Conservation (phyloP, 2,888 invertebrate genomes). For the Drosophila austrosaltans region DNA sequence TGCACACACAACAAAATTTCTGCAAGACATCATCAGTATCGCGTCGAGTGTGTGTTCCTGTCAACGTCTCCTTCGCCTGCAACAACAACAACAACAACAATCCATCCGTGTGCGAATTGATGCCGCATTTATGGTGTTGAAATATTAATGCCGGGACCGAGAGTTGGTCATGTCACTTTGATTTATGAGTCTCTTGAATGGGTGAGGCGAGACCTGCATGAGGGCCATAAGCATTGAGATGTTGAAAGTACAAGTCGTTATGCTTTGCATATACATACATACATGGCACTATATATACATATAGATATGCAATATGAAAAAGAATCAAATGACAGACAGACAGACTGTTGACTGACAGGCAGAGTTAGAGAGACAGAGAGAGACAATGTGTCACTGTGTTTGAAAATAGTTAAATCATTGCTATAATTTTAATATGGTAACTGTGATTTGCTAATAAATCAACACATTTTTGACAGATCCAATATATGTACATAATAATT, state of each 20-base stretch:
- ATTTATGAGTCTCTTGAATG: conserved; percentile 66
- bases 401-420: conserved; percentile 13
- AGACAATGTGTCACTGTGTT: background rate
- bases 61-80: conserved; percentile 39
- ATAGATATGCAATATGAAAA: conserved; percentile 3
- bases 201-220: conserved; percentile 11
- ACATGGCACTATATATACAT: background rate
- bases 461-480: conserved; percentile 5
- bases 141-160: conserved; percentile 79
- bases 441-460: conserved; percentile 2
- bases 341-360: conserved; percentile 13
- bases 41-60: conserved; percentile 45
- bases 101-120: conserved; percentile 72
- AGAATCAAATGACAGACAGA: conserved; percentile 34
- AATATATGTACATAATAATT: background rate
- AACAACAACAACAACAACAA: conserved; percentile 14
- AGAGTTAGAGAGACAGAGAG: background rate
- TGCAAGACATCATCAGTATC: conserved; percentile 42
- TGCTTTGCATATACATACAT: conserved; percentile 17
- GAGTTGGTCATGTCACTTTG: conserved; percentile 77
- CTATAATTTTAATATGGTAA: conserved; percentile 4
- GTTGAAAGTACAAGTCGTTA: conserved; percentile 57
- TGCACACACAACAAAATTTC: conserved; percentile 54
- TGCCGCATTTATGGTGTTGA: conserved; percentile 80
- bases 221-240: conserved; percentile 59